Evolutionary conservation across 2,888 invertebrate species (phyloP), one percentile per base, ranked within the genome.

Genomic region (Panopea generosa): DNA sequence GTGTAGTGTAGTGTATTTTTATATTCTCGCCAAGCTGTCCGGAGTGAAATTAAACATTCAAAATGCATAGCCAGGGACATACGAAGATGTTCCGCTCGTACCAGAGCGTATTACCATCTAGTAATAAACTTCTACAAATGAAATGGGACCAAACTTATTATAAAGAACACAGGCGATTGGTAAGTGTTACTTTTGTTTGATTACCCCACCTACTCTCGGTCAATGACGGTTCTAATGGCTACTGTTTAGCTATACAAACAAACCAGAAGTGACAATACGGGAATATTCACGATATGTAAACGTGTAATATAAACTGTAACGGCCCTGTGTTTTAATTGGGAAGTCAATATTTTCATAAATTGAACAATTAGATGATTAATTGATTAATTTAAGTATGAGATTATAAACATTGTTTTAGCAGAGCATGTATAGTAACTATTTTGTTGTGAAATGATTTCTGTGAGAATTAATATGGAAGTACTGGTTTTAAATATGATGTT

Each of bases 81-180:
- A 81, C 81, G 18, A 88, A 72, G 60, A 92, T 92, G 92, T 90
- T 91, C 71, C 81, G 90, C 62, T 88, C 90, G n/a, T 92, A 92
- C 74, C 88, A 92, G 72, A 84, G 91, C 26, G 87, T 92, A 49
- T 82, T 90, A 55, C 92, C 92, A 16, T 86, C 90, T 6, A 88
- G 89, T 62, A 92, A 91, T 79, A 91, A 90, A 79, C 83, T 92
- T 22, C 82, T 92, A 53, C 91, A 92, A 82, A 86, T 90, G 80
- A 84, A 88, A 79, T 92, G 92, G 92, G 92, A 92, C 69, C 77
- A 85, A n/a, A 91, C 89, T 4, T 90, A 91, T 66, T 92, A 91
- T 79, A 86, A 89, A 45, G 90, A 92, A 80, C 92, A 92, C 83
- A 76, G 90, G 60, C 73, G 85, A 77, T 86, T 90, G 90, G 92